These are phyloP conservation scores for Anguilla pacifica DNA, from an alignment of 2,797 vertebrate genomes.

Conservation along the genomic window DNA sequence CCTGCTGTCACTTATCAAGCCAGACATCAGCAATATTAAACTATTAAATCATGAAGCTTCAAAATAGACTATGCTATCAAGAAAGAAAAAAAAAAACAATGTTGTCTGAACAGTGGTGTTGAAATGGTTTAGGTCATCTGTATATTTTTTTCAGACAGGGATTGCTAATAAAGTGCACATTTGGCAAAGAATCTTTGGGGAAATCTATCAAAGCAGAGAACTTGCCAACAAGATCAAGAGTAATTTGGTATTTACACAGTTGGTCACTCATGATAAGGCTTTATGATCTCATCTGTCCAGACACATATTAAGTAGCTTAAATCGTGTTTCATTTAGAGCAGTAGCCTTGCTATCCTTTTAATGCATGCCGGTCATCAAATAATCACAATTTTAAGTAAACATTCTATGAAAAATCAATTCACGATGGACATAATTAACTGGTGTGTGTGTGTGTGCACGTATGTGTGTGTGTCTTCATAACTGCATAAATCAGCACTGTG, in stretches of 20 bases:
- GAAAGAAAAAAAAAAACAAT: neutral
- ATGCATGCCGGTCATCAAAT: neutral
- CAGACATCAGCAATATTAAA: conserved; percentile 16
- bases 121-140: conserved; percentile 46
- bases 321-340: neutral
- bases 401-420: neutral
- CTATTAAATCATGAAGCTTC: conserved; percentile 18
- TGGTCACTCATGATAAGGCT: conserved; percentile 42
- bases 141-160: conserved; percentile 40
- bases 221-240: conserved; percentile 47
- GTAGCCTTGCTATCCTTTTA: neutral
- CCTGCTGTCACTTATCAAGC: conserved; percentile 14
- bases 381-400: neutral
- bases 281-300: conserved; percentile 46
- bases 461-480: too few relatives aligned
- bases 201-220: conserved; percentile 51
- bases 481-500: neutral
- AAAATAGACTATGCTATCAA: neutral
- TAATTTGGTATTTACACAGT: conserved; percentile 54
- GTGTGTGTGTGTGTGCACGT: neutral
- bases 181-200: conserved; percentile 41
- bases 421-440: neutral
- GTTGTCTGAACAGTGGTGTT: conserved; percentile 37
- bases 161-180: conserved; percentile 40
- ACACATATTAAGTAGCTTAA: conserved; percentile 34